Base-by-base conservation (phyloP, 2,797 vertebrate genomes). In the Danionella dracula region DNA sequence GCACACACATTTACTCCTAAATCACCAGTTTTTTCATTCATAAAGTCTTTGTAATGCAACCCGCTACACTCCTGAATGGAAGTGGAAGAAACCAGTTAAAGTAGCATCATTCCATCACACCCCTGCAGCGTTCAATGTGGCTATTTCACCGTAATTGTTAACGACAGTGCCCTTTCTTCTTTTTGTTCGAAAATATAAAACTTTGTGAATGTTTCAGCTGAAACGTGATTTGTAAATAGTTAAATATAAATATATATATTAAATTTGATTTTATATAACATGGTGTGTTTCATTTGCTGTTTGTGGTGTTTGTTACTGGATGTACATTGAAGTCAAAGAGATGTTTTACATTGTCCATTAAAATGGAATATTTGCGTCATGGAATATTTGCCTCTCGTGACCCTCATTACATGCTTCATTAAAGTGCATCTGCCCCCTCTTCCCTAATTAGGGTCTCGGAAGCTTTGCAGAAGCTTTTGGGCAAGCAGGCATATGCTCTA, bases 301-400 rank as follows among this genome's bases (percentile, higher is more conserved):
- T 88, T 88, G 90, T 92, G 89, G 88, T 90, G 90, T 90, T 93
- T 91, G 91, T 90, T 91, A 89, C 91, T 87, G 90, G 92, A 92
- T 92, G 90, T 93, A 93, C 86, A 91, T 92, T 74, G 87, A 84
- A 89, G 89, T 88, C 91, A 90, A 86, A 91, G 88, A 91, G 85
- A 90, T 89, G 88, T 92, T 93, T 93, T 93, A 91, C 90, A 92
- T 92, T 92, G 91, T 92, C 87, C 90, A 93, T 92, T 92, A 92
- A 92, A 93, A 92, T 81, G 83, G 89, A 86, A 91, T 90, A 88
- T 88, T 87, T 85, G 87, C 76, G 3, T 27, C 23, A 27, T n/a
- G n/a, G n/a, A 86, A 57, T 40, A 67, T 55, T 73, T 9, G 8
- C 40, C 12, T 53, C 29, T 32, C 54, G 12, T 41, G 12, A 15